Evolutionary conservation across 2,113 vertebrate genomes (phyloP).

Genomic region (Scytalopus superciliaris): DNA sequence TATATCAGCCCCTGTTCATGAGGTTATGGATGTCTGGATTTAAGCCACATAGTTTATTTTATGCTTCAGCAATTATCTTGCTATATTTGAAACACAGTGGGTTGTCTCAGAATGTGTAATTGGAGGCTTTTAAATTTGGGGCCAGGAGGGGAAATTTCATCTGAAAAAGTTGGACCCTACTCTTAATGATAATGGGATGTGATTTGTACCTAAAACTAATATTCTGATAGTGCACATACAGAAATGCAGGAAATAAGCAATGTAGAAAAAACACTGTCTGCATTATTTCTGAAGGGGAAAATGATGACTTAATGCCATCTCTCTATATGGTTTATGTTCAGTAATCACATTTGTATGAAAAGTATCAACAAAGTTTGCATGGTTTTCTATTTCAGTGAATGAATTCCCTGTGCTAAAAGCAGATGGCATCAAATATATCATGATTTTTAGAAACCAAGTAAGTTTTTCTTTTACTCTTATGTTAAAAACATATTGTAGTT

Average conservation of each 20-base stretch:
- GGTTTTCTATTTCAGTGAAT: constrained; percentile 82
- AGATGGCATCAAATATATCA: constrained; percentile 98
- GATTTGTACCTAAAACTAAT: neutral
- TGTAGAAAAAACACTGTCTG: neutral
- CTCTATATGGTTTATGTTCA: neutral
- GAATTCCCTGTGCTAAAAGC: constrained; percentile 98
- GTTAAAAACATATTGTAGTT: neutral
- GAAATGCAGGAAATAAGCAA: neutral
- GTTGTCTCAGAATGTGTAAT: neutral
- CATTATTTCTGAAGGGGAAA: neutral
- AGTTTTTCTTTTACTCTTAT: constrained; percentile 34
- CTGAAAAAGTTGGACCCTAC: neutral
- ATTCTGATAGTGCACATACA: neutral
- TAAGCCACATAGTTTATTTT: neutral
- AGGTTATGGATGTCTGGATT: neutral
- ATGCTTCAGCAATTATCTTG: neutral
- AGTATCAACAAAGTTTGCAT: neutral
- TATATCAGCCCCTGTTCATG: neutral
- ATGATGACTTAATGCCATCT: neutral
- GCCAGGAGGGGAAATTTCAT: neutral
- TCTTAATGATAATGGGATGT: neutral
- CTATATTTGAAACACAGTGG: neutral
- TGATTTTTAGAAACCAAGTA: constrained; percentile 99
- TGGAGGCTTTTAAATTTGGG: neutral
- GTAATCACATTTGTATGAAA: neutral